Base-by-base conservation (phyloP, 1,140 invertebrate genomes). In the Liolophura sinensis region DNA sequence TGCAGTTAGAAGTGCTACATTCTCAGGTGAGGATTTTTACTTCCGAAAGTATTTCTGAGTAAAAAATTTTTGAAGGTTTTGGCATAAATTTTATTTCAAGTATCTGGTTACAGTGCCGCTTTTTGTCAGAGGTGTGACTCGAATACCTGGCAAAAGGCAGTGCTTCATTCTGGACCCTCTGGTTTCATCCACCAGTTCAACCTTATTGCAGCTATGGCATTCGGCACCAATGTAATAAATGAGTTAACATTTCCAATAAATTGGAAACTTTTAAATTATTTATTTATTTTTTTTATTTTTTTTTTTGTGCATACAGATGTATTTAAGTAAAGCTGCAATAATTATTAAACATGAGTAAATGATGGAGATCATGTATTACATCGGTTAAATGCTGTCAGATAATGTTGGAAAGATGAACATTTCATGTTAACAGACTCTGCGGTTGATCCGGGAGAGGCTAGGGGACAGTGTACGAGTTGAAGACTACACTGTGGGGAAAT, bases 1-100 rank as follows among this genome's bases (percentile, higher is more conserved):
- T 99, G 20, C 96, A 98, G 81, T 81, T 99, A 15, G 96, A 99
- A 88, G 89, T 98, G 22, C 85, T 99, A 0, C 96, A 97, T 80
- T 96, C 95, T 16, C 97, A 99, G 86, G 95, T 95, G 1, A 84
- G 52, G 55, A n/a, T 12, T n/a, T n/a, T 16, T 57, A 20, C n/a
- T 65, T 67, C 60, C 18, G 55, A 56, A 62, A 22, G 31, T 64
- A 7, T 59, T 20, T 59, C 59, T 5, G 11, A 27, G 16, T 27
- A 25, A 24, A n/a, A 14, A 18, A 3, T 47, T 54, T 47, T 62
- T n/a, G 7, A 60, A 50, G 3, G 57, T 25, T 16, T 40, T 22
- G 18, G 18, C n/a, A 16, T 59, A n/a, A 40, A 22, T 59, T 46
- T 18, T 50, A 9, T 20, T 61, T 18, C 16, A 24, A 18, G 40